phyloP scores from a whole-genome alignment of 2,888 invertebrate species.

The Drosophila macrothrix region DNA sequence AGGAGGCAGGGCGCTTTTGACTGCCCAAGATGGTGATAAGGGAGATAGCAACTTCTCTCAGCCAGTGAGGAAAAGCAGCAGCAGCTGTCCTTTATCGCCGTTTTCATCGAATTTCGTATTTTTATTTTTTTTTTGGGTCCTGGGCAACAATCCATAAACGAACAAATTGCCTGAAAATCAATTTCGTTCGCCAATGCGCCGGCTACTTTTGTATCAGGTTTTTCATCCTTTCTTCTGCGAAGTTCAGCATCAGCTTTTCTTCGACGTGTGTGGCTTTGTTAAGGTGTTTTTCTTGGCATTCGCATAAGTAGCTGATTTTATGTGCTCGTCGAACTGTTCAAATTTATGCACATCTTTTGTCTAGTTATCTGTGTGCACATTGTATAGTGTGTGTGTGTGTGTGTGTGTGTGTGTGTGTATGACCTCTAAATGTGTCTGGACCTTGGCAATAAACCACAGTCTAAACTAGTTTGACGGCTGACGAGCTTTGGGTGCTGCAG shows the following conservation, averaged over 20 bases:
- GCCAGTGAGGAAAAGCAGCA: constrained; percentile 46
- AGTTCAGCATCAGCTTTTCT: constrained; percentile 40
- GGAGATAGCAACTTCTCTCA: constrained; percentile 56
- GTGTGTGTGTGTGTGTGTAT: constrained; percentile 24
- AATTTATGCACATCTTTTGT: constrained; percentile 76
- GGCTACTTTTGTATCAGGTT: constrained; percentile 66
- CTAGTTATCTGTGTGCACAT: constrained; percentile 17
- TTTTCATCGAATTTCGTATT: constrained; percentile 31
- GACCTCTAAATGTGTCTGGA: constrained; percentile 53
- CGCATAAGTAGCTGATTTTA: constrained; percentile 68
- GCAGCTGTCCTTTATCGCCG: constrained; percentile 67
- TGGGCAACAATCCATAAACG: constrained; percentile 77
- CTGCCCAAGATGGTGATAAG: constrained; percentile 66
- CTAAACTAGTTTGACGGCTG: constrained; percentile 53
- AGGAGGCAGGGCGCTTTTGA: constrained; percentile 43
- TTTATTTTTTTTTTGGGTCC: not conserved
- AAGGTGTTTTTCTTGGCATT: constrained; percentile 63
- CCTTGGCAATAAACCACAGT: constrained; percentile 62
- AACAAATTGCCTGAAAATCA: constrained; percentile 82
- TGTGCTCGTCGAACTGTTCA: constrained; percentile 58
- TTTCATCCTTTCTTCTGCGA: constrained; percentile 23
- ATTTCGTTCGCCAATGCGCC: constrained; percentile 65
- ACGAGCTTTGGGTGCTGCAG: constrained; percentile 41
- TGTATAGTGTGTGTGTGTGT: constrained; percentile 7
- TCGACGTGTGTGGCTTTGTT: constrained; percentile 66